These are phyloP conservation scores for Limnephilus auricula DNA, from an alignment of 2,888 invertebrate genomes.

Conservation along the genomic window DNA sequence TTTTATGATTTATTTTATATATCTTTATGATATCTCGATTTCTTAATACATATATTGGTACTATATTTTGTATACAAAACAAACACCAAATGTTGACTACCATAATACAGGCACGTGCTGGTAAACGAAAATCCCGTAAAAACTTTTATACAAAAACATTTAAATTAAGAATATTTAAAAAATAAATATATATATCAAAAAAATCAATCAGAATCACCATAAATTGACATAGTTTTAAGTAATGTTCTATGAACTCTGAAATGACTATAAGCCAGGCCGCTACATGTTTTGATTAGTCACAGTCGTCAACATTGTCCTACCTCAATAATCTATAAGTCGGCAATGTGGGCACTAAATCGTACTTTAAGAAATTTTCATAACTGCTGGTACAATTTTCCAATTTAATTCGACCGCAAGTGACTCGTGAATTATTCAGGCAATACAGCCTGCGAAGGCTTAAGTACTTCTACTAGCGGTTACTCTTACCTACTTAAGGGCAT, in stretches of 20 bases:
- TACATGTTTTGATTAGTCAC: background rate
- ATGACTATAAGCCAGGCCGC: background rate
- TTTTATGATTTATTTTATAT: too few species aligned
- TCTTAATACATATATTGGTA: too few species aligned
- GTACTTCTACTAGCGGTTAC: background rate
- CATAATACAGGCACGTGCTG: too few species aligned
- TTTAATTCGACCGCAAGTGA: background rate
- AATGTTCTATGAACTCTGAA: background rate
- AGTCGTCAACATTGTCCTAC: background rate
- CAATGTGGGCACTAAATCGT: background rate
- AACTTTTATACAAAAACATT: too few species aligned
- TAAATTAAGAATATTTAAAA: too few species aligned
- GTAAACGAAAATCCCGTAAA: too few species aligned
- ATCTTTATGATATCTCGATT: too few species aligned
- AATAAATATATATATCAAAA: too few species aligned
- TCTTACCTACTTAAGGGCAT: background rate
- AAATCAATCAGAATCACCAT: too few species aligned
- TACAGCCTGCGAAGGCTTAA: background rate
- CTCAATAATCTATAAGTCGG: background rate
- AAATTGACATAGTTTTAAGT: too few species aligned
- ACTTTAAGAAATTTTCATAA: background rate
- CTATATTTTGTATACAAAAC: too few species aligned
- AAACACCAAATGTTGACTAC: too few species aligned
- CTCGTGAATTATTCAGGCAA: background rate
- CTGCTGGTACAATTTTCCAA: background rate